Conservation (phyloP, 2,797 vertebrate genomes). For the Paguma larvata region DNA sequence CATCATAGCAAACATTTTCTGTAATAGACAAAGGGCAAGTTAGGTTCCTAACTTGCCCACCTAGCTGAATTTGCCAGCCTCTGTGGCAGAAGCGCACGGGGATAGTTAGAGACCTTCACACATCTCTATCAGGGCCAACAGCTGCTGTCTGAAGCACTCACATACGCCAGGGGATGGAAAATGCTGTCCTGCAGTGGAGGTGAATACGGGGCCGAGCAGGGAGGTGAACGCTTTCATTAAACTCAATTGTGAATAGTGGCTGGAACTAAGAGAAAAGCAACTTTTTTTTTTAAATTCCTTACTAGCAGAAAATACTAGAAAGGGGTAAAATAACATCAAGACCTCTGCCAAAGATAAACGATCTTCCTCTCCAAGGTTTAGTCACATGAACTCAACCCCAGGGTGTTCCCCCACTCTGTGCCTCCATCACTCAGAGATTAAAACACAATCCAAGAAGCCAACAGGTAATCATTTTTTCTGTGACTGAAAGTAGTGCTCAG, state of each 20-base stretch:
- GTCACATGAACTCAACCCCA: background rate
- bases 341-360: background rate
- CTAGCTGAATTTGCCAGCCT: background rate
- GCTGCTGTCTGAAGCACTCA: background rate
- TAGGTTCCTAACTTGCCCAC: too few relatives aligned
- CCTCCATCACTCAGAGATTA: background rate
- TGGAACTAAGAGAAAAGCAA: background rate
- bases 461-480: background rate
- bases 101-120: background rate
- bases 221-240: background rate
- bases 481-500: background rate
- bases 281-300: background rate
- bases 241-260: background rate
- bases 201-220: accelerated
- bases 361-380: background rate
- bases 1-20: background rate
- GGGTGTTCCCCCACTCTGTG: background rate
- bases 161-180: background rate
- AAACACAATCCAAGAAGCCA: background rate
- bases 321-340: background rate
- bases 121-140: background rate
- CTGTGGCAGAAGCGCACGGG: background rate
- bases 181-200: background rate
- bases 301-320: background rate
- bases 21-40: background rate